A percentile compares a stretch with the other conserved stretches of the same genome.
Conservation (phyloP, 2,113 vertebrate species). For the human region DNA sequence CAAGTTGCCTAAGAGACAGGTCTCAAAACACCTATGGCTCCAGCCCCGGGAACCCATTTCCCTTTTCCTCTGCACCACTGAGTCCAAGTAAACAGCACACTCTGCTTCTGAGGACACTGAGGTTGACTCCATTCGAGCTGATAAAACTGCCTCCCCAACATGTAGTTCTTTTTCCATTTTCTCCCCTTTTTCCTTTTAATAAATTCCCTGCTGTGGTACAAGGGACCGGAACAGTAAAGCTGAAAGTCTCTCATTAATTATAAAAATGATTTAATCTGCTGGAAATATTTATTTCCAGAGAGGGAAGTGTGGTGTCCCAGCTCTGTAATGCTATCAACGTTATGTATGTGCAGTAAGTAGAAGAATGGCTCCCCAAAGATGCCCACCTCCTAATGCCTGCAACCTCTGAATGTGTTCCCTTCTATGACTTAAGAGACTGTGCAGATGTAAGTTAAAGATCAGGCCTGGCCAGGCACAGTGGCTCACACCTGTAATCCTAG, state of each 20-base stretch:
- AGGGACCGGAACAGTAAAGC: constrained; percentile 7
- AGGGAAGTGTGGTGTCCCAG: constrained; percentile 47
- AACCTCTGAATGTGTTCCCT: not conserved
- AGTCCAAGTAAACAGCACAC: not conserved
- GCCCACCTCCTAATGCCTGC: not conserved
- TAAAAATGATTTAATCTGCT: constrained; percentile 56
- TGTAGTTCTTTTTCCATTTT: not conserved
- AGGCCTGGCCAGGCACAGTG: not conserved
- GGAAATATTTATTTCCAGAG: not conserved
- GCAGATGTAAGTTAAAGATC: not conserved
- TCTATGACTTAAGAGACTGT: not conserved
- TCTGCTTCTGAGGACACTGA: constrained; percentile 8
- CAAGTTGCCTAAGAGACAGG: not conserved
- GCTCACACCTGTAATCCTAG: too few relatives aligned
- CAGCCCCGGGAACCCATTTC: not conserved
- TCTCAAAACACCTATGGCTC: not conserved
- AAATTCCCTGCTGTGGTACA: constrained; percentile 54
- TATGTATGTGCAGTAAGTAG: not conserved
- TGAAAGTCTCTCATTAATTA: constrained; percentile 15
- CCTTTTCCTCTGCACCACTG: constrained; percentile 26
- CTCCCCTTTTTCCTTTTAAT: constrained; percentile 47
- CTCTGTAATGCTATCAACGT: not conserved
- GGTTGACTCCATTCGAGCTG: constrained; percentile 5
- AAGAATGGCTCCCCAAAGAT: not conserved
- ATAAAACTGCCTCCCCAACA: constrained; percentile 33